Conservation (phyloP, 2,797 vertebrate genomes). For the Synaphobranchus kaupii region DNA sequence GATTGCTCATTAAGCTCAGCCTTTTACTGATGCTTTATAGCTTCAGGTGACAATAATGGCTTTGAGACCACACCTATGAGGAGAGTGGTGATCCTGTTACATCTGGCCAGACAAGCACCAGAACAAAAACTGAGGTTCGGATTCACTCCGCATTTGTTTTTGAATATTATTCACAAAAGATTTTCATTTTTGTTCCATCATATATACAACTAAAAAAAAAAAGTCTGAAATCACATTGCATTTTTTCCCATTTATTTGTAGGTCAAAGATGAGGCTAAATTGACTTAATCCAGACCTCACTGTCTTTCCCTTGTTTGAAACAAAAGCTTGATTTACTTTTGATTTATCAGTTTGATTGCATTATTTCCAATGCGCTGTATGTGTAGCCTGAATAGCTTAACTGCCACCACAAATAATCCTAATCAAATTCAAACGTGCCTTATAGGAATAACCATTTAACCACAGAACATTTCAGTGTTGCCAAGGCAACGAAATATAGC, state of each 20-base stretch:
- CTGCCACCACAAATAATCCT: neutral
- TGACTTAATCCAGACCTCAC: no score
- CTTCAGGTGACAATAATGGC: neutral
- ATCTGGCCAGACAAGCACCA: neutral
- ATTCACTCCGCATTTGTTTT: neutral
- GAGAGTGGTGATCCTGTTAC: neutral
- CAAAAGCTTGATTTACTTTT: no score
- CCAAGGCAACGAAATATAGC: no score
- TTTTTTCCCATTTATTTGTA: no score
- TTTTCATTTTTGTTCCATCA: no score
- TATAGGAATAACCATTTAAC: neutral
- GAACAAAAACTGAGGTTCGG: neutral
- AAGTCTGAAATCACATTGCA: no score
- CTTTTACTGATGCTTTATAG: neutral
- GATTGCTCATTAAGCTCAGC: slow-evolving; percentile 32
- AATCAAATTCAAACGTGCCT: neutral
- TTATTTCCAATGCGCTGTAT: no score
- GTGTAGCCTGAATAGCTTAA: no score
- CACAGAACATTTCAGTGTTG: neutral
- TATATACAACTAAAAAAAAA: no score
- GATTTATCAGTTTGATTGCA: no score
- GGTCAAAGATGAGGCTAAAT: no score
- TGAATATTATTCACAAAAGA: neutral
- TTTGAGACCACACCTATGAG: neutral
- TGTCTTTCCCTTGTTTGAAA: no score